phyloP scores from a whole-genome alignment of 35 echinoderm and acorn worm genomes.

The Ophioderma brevispina region DNA sequence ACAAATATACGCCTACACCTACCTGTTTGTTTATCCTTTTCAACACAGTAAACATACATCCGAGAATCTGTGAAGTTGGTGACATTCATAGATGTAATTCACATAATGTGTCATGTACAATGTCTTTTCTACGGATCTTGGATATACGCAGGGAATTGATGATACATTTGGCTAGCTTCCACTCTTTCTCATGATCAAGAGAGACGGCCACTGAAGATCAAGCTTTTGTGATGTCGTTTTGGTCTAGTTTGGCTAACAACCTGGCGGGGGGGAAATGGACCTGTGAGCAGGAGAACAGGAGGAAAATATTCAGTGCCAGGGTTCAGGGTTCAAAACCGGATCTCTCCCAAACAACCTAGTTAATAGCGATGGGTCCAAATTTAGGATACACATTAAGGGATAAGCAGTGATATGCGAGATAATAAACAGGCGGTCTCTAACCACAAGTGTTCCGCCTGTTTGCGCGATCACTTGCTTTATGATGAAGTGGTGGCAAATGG shows the following conservation, averaged over 20 bases:
- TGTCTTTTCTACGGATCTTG: slow-evolving; percentile 72
- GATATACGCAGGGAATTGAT: slow-evolving; percentile 76
- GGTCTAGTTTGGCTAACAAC: slow-evolving; percentile 72
- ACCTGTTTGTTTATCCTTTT: slow-evolving; percentile 36
- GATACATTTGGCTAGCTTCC: slow-evolving; percentile 95
- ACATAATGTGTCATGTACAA: slow-evolving; percentile 84
- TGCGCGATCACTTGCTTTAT: too few relatives aligned
- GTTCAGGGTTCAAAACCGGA: too few relatives aligned
- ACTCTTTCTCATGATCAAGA: slow-evolving; percentile 85
- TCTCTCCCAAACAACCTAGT: too few relatives aligned
- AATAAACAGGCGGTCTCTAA: too few relatives aligned
- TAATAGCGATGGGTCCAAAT: too few relatives aligned
- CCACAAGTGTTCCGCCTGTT: too few relatives aligned
- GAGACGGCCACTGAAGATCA: slow-evolving; percentile 53
- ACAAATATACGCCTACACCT: too few relatives aligned
- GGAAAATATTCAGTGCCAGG: too few relatives aligned
- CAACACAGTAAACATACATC: slow-evolving; percentile 95
- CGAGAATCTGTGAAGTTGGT: slow-evolving; percentile 99
- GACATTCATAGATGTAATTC: slow-evolving; percentile 93
- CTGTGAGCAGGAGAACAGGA: too few relatives aligned
- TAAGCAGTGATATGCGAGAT: too few relatives aligned
- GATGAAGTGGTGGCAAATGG: too few relatives aligned
- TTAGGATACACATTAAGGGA: too few relatives aligned
- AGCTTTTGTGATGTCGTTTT: slow-evolving; percentile 47
- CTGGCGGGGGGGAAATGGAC: slow-evolving; percentile 96